Base-by-base conservation (phyloP, 2,888 invertebrate genomes). In the Metalampra italica region DNA sequence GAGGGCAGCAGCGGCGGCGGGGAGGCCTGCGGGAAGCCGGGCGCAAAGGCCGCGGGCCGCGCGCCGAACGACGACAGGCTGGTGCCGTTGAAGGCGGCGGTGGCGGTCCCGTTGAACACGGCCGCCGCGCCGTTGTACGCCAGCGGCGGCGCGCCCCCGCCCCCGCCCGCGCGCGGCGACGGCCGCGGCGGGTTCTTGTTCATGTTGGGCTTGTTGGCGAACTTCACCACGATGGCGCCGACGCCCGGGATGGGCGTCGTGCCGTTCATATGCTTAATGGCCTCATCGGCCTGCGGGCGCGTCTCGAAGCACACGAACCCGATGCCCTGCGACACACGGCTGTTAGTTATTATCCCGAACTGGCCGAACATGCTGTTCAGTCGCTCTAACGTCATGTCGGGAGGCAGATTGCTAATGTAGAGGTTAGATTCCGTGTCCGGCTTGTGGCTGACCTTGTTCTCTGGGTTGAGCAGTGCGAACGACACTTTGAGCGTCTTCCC, bases 401-500 rank as follows among this genome's bases (percentile, higher is more conserved):
- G 89, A 60, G 90, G 90, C 64, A 90, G 75, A 68, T 90, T 90
- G 61, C 90, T 90, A 62, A 90, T 88, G 64, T 90, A 90, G 54
- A 90, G 81, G 70, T 90, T 90, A 53, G 86, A 89, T 62, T 90
- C 90, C 29, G 80, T 88, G 68, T 90, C 90, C 36, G 89, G 90
- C 62, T 88, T 88, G 69, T 88, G 90, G 71, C 83, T 86, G 56
- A 76, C 80, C 70, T 90, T 90, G 70, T 89, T 83, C 62, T 90
- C 90, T 43, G 90, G 90, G 64, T 90, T 90, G 56, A 90, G 83
- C 49, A 90, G 81, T 22, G 90, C 90, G 64, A 90, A 90, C 49
- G 90, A 90, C 61, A 90, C 90, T 65, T 90, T 90, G 50, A 90
- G 77, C 51, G 90, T 90, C 65, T 90, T 90, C 59, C 90, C 90